Conservation (phyloP, 92 coral and sea anemone species). For the Desmophyllum pertusum region DNA sequence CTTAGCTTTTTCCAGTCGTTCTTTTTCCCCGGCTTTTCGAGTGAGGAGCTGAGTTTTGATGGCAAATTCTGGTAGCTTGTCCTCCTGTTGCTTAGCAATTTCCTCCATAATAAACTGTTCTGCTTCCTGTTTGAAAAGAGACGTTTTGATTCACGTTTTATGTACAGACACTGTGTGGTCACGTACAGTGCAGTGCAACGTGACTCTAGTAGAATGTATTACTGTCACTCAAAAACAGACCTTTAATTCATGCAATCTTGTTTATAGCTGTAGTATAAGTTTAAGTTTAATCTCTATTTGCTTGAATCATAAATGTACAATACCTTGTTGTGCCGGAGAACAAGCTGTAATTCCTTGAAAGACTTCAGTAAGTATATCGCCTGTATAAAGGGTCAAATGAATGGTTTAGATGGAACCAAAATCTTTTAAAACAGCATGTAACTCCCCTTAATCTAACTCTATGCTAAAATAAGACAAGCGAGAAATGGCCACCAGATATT, state of each 20-base stretch:
- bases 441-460: too few species aligned
- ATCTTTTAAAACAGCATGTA: too few species aligned
- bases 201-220: not conserved
- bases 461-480: too few species aligned
- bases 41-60: constrained; percentile 74
- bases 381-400: constrained; percentile 30
- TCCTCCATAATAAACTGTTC: constrained; percentile 72
- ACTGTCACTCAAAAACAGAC: not conserved
- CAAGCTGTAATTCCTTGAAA: constrained; percentile 71
- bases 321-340: constrained; percentile 92
- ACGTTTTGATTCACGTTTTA: not conserved
- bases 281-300: not conserved
- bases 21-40: constrained; percentile 80
- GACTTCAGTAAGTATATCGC: constrained; percentile 87
- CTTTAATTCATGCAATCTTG: too few species aligned
- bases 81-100: constrained; percentile 58
- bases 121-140: constrained; percentile 48
- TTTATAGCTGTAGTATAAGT: too few species aligned
- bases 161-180: too few species aligned
- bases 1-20: constrained; percentile 58
- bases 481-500: too few species aligned
- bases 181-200: not conserved
- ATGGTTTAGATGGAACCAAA: not conserved
- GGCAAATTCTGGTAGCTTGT: constrained; percentile 80
- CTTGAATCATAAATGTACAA: too few species aligned